phyloP scores from a whole-genome alignment of 2,888 invertebrate genomes.

The Synergus japonicus region DNA sequence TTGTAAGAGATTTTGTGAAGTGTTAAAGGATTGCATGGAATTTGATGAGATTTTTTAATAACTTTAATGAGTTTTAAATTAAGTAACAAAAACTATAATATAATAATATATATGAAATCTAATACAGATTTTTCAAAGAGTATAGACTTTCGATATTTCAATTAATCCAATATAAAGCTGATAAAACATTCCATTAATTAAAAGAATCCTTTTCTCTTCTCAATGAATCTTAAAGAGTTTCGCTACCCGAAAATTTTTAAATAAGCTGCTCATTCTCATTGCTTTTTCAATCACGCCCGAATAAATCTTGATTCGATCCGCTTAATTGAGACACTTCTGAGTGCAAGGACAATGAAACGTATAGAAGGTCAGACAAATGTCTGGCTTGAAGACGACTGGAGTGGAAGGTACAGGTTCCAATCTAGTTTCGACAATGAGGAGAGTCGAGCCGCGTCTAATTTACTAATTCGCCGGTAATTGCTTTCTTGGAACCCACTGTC shows the following conservation, averaged over 20 bases:
- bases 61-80: too few relatives aligned
- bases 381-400: background rate
- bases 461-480: slow-evolving; percentile 68
- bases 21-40: too few relatives aligned
- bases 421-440: slow-evolving; percentile 64
- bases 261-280: background rate
- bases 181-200: background rate
- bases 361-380: slow-evolving; percentile 12
- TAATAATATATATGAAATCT: too few relatives aligned
- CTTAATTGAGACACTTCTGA: slow-evolving; percentile 3
- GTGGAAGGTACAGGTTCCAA: slow-evolving; percentile 60
- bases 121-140: too few relatives aligned
- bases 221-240: background rate
- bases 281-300: background rate
- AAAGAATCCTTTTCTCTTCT: background rate
- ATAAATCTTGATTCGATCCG: background rate
- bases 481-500: slow-evolving; percentile 62
- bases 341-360: slow-evolving; percentile 1
- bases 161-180: background rate
- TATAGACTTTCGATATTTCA: too few relatives aligned
- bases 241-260: background rate
- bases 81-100: too few relatives aligned
- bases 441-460: slow-evolving; percentile 60
- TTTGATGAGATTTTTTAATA: too few relatives aligned
- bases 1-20: too few relatives aligned